phyloP scores from a whole-genome alignment of 2,797 vertebrate species.

The Melanotaenia nigrans region DNA sequence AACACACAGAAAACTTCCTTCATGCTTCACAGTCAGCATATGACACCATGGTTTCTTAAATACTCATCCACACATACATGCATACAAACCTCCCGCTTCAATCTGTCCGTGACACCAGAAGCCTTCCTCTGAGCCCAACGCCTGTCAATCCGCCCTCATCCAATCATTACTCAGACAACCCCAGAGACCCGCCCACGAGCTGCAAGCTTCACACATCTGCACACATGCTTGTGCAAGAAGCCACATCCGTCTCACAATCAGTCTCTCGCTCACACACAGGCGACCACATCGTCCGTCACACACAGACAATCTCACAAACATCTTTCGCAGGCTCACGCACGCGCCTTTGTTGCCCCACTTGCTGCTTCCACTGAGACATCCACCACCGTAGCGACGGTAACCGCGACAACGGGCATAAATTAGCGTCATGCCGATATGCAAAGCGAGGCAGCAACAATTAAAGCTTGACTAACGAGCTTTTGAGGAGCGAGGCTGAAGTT shows the following conservation, averaged over 20 bases:
- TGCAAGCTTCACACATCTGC: conserved; percentile 52
- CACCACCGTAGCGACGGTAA: conserved; percentile 72
- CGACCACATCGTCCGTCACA: conserved; percentile 43
- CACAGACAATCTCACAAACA: conserved; percentile 52
- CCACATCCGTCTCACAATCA: conserved; percentile 52
- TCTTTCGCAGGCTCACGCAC: conserved; percentile 40
- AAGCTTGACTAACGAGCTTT: conserved; percentile 87
- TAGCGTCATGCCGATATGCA: conserved; percentile 82
- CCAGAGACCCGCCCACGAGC: conserved; percentile 59
- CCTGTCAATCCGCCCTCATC: conserved; percentile 69
- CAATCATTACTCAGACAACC: conserved; percentile 74
- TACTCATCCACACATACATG: conserved; percentile 14
- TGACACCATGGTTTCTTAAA: conserved; percentile 25
- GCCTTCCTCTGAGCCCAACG: conserved; percentile 43
- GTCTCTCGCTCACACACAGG: conserved; percentile 16
- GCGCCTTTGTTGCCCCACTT: conserved; percentile 55
- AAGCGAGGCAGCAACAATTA: conserved; percentile 84
- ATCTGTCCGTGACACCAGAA: conserved; percentile 47
- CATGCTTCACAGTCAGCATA: conserved; percentile 31
- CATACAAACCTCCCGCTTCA: conserved; percentile 44
- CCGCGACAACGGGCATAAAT: conserved; percentile 83
- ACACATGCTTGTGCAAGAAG: conserved; percentile 48
- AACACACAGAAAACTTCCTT: conserved; percentile 17
- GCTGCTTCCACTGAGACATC: conserved; percentile 70
- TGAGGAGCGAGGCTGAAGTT: conserved; percentile 82